A percentile compares a stretch with the other conserved stretches of the same genome.
Evolutionary conservation across 2,113 vertebrate species (phyloP).

Genomic region (Eolophus roseicapilla): DNA sequence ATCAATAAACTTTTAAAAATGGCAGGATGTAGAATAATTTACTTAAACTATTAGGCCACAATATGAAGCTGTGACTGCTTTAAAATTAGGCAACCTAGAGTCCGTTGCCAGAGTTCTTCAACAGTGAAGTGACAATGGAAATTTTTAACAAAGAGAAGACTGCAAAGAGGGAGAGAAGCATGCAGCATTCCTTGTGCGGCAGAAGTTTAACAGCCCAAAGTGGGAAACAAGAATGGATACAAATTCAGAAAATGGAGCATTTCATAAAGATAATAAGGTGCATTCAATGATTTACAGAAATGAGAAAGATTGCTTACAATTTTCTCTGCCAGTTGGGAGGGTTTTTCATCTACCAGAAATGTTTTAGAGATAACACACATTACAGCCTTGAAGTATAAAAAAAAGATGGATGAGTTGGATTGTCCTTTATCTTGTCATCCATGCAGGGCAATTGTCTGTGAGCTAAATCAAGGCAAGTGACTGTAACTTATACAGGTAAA

Average conservation of each 20-base stretch:
- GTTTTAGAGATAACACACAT: neutral
- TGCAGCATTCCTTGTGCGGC: constrained; percentile 75
- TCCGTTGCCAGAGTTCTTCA: constrained; percentile 79
- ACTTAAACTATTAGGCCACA: neutral
- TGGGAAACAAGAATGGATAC: neutral
- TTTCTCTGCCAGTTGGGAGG: neutral
- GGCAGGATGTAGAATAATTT: neutral
- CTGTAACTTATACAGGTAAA: neutral
- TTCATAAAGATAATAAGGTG: constrained; percentile 28
- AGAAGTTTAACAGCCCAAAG: constrained; percentile 43
- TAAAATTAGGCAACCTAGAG: constrained; percentile 74
- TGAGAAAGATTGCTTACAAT: constrained; percentile 2
- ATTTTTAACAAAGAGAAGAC: constrained; percentile 74
- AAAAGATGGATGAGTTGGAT: neutral
- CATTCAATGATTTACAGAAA: neutral
- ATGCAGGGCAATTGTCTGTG: neutral
- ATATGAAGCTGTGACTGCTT: neutral
- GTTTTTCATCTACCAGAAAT: neutral
- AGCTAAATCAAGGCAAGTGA: neutral
- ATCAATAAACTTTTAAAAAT: neutral
- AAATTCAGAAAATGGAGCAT: neutral
- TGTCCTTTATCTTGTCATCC: constrained; percentile 1
- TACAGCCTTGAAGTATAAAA: neutral
- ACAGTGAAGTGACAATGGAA: constrained; percentile 69
- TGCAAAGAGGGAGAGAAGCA: constrained; percentile 79